Percentiles rank a stretch among this genome's conserved stretches.
Conservation (phyloP, 2,888 invertebrate species). For the Hesperia comma region DNA sequence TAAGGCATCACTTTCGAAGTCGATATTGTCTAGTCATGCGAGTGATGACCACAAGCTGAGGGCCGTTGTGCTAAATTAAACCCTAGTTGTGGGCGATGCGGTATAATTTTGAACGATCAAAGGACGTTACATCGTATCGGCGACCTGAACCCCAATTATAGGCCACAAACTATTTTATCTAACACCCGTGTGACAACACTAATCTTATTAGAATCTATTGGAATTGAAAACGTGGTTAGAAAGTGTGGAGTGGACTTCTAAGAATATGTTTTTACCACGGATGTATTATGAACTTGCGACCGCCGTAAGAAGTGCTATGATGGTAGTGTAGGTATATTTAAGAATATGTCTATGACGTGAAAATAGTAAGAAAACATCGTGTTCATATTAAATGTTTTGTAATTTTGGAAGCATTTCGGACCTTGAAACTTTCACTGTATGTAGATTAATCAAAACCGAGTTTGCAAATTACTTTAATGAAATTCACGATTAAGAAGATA, state of each 20-base stretch:
- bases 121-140: conserved; percentile 39
- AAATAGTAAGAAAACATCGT: no score
- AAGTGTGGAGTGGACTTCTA: conserved; percentile 34
- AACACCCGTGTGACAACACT: conserved; percentile 80
- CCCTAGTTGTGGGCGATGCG: conserved; percentile 45
- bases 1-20: conserved; percentile 65
- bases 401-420: no score
- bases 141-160: conserved; percentile 78
- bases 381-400: no score
- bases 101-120: conserved; percentile 15
- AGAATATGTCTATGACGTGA: no score
- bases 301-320: no score
- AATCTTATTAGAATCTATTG: conserved; percentile 83
- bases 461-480: no score
- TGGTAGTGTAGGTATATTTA: no score
- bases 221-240: conserved; percentile 69
- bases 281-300: no score
- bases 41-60: conserved; percentile 74
- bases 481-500: no score
- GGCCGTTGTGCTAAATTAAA: conserved; percentile 47
- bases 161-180: conserved; percentile 83
- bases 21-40: conserved; percentile 83
- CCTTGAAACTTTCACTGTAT: no score
- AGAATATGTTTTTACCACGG: not conserved
- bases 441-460: no score